phyloP scores from a whole-genome alignment of 2,797 vertebrate species.

The Heteromormyrus szaboi region DNA sequence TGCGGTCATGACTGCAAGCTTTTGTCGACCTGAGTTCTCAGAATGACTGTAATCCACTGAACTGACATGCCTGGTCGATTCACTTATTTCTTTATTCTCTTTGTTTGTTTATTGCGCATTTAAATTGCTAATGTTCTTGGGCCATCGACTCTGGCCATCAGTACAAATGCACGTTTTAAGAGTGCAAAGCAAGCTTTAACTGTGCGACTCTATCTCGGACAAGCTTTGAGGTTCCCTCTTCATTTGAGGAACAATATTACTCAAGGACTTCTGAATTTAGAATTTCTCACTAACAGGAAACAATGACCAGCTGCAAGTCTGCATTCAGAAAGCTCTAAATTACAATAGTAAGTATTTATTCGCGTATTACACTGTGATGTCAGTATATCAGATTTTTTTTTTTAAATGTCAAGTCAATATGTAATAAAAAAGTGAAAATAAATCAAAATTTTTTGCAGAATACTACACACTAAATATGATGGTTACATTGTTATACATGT shows the following conservation, averaged over 20 bases:
- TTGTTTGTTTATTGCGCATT: slow-evolving; percentile 18
- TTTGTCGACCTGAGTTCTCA: not conserved
- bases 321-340: not conserved
- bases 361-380: not conserved
- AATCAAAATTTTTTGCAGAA: not conserved
- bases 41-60: slow-evolving; percentile 5
- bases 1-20: not conserved
- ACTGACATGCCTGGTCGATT: not conserved
- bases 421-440: not conserved
- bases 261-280: not conserved
- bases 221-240: not conserved
- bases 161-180: slow-evolving; percentile 8
- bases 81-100: slow-evolving; percentile 6
- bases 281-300: not conserved
- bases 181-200: not conserved
- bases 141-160: slow-evolving; percentile 11
- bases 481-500: not conserved
- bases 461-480: not conserved
- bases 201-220: not conserved
- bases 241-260: not conserved
- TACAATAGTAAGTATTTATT: not conserved
- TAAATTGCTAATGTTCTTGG: slow-evolving; percentile 25
- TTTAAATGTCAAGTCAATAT: not conserved
- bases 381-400: not conserved
- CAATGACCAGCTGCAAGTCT: not conserved